Evolutionary conservation across 2,797 vertebrate genomes (phyloP).

Genomic region (Chelonia mydas): DNA sequence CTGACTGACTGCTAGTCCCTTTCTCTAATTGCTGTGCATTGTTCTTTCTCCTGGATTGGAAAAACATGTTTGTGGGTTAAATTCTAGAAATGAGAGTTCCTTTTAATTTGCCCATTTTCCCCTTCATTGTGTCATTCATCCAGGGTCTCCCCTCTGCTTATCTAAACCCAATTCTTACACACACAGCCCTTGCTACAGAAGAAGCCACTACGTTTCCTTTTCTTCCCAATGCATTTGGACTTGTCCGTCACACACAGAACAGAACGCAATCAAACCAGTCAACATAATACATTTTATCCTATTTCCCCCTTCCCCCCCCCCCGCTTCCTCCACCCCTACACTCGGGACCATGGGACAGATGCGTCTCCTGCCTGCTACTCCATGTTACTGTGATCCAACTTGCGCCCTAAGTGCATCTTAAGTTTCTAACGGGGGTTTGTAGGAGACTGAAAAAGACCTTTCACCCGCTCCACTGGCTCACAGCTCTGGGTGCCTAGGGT

Average conservation of each 20-base stretch:
- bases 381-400: conserved; percentile 22
- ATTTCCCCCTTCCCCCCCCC: conserved; percentile 1
- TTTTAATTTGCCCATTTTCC: background rate
- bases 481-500: background rate
- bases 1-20: background rate
- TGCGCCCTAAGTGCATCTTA: conserved; percentile 68
- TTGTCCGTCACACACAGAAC: background rate
- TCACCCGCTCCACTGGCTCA: conserved; percentile 4
- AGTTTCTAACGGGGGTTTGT: conserved; percentile 63
- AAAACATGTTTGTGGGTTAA: background rate
- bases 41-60: background rate
- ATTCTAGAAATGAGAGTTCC: background rate
- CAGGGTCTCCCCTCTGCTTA: background rate
- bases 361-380: background rate
- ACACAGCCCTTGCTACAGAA: background rate
- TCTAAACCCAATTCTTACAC: background rate
- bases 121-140: background rate
- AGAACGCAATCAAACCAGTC: rapidly evolving
- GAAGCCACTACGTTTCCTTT: background rate
- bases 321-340: background rate
- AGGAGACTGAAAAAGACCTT: conserved; percentile 52
- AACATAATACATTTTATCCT: rapidly evolving
- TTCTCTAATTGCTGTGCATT: background rate
- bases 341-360: background rate
- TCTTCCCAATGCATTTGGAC: rapidly evolving